Percentiles rank a stretch among this genome's conserved stretches.
phyloP scores from a whole-genome alignment of 1,140 invertebrate genomes.

The Helicoverpa zea region DNA sequence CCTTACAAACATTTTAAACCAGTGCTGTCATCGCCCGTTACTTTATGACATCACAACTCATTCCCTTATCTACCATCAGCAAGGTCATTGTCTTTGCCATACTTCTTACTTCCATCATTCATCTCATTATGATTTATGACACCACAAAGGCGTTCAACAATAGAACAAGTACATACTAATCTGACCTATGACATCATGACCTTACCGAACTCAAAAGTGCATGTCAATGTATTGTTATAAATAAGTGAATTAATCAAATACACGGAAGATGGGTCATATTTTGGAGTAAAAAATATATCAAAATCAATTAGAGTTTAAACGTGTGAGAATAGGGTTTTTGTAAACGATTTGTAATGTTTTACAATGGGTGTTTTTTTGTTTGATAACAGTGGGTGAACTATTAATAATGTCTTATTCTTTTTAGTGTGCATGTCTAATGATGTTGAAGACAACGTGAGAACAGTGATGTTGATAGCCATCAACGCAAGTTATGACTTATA shows the following conservation, averaged over 20 bases:
- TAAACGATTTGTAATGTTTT: neutral
- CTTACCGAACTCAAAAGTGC: constrained; percentile 2
- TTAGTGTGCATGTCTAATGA: neutral
- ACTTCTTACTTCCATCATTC: constrained; percentile 42
- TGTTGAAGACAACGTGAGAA: neutral
- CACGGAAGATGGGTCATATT: constrained; percentile 28
- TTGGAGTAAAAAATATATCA: constrained; percentile 33
- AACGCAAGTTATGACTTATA: too few species aligned
- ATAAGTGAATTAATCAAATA: constrained; percentile 33
- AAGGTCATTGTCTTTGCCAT: constrained; percentile 34
- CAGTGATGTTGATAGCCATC: too few species aligned
- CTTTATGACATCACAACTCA: constrained; percentile 27
- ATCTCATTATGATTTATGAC: constrained; percentile 41
- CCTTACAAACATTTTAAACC: neutral
- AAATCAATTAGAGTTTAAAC: constrained; percentile 34
- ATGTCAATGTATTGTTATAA: constrained; percentile 35
- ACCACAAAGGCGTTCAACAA: constrained; percentile 37
- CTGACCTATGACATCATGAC: constrained; percentile 44
- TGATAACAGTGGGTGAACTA: neutral
- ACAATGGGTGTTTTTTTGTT: constrained; percentile 16
- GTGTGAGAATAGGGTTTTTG: constrained; percentile 37
- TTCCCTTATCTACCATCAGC: constrained; percentile 39
- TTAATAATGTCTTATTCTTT: neutral
- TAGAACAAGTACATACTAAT: constrained; percentile 12
- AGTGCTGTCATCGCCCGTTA: constrained; percentile 4